Evolutionary conservation across 1,140 invertebrate species (phyloP), one percentile per base, ranked within the genome.

Genomic region (Pectinophora gossypiella): DNA sequence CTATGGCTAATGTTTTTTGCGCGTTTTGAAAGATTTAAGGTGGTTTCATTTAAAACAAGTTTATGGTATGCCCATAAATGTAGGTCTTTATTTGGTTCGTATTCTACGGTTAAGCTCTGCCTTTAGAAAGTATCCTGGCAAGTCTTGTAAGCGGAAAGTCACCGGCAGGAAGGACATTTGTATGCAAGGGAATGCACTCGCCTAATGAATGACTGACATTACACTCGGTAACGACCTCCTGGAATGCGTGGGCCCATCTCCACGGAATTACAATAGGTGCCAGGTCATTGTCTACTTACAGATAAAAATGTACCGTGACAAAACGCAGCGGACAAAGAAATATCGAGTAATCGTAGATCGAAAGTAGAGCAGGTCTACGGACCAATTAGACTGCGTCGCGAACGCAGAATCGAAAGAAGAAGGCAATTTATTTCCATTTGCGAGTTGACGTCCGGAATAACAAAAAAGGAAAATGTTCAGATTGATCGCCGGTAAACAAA

Each of bases 201-300:
- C 36, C 54, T 67, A 72, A 68, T 72, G 72, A 70, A 72, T 70
- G 60, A 64, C 62, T 72, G 56, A 69, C 62, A 56, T 64, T 60
- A 48, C 54, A 54, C 36, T 18, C 7, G 42, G 56, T 56, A 61
- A 61, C 48, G 59, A 59, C 65, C 54, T 64, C 48, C 53, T 58
- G 61, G 57, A 63, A 68, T 63, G 61, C 56, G 47, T 67, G 56
- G 57, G 54, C 43, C 54, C 54, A 60, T 56, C 54, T 15, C 53
- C 48, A 23, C 45, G 35, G 51, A 59, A 66, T 56, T 51, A 58
- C 50, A 56, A 64, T 64, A 40, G 48, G 54, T 19, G 45, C 38
- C 50, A 48, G 48, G 27, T 49, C 59, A 60, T 51, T 53, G 54
- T 56, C 59, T 61, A 51, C 50, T 53, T 61, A 48, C 12, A 40